These are phyloP conservation scores for Plusia festucae DNA, from an alignment of 2,888 invertebrate species.

Conservation along the genomic window DNA sequence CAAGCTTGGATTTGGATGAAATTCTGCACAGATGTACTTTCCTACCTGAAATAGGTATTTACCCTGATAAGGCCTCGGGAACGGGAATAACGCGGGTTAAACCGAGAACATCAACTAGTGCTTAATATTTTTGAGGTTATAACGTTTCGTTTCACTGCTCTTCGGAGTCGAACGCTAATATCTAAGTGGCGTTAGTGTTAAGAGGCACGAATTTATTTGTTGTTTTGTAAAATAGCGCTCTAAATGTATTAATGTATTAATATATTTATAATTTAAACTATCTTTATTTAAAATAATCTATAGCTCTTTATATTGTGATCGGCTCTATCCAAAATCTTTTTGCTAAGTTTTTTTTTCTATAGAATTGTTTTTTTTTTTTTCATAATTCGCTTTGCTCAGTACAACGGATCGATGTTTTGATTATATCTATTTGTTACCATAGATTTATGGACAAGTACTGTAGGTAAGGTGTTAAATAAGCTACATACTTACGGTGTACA, in stretches of 20 bases:
- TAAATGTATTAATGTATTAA: constrained; percentile 80
- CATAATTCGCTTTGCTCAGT: constrained; percentile 79
- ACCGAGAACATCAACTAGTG: no score
- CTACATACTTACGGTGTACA: constrained; percentile 80
- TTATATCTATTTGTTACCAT: constrained; percentile 86
- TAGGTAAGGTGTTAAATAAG: constrained; percentile 81
- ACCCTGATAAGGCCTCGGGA: no score
- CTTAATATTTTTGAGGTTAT: constrained; percentile 2
- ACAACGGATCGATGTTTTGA: constrained; percentile 72
- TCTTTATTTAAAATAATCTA: constrained; percentile 63
- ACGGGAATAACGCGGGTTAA: no score
- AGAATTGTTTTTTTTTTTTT: constrained; percentile 58
- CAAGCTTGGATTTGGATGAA: no score
- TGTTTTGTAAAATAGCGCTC: constrained; percentile 84
- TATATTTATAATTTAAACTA: constrained; percentile 79
- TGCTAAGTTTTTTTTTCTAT: constrained; percentile 58
- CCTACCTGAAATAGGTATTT: no score
- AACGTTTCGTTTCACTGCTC: constrained; percentile 11
- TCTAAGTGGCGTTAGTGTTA: constrained; percentile 81
- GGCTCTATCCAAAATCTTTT: constrained; percentile 77
- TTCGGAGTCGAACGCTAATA: constrained; percentile 45
- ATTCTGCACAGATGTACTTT: no score
- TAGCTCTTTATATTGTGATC: constrained; percentile 66
- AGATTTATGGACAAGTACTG: constrained; percentile 86
- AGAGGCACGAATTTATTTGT: constrained; percentile 89